Conservation (phyloP, 2,113 vertebrate species). For the Pelecanoides urinatrix region DNA sequence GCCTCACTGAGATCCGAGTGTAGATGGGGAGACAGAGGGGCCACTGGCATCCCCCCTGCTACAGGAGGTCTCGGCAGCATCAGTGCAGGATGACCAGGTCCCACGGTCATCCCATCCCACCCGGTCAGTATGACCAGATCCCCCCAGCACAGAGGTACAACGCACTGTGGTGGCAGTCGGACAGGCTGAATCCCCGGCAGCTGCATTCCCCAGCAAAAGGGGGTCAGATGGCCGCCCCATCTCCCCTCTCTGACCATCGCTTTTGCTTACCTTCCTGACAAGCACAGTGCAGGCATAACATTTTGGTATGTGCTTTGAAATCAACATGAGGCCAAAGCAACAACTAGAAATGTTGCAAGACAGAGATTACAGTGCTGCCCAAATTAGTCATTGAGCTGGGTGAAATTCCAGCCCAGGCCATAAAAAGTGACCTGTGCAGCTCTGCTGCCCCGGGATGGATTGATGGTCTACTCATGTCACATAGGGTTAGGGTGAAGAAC, state of each 20-base stretch:
- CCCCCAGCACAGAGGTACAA: not conserved
- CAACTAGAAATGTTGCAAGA: not conserved
- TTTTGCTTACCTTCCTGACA: not conserved
- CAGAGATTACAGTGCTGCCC: not conserved
- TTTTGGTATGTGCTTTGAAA: not conserved
- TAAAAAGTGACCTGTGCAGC: not conserved
- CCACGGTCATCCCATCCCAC: not conserved
- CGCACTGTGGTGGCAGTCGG: accelerated
- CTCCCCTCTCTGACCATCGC: not conserved
- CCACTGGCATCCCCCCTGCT: not conserved
- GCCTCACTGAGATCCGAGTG: not conserved
- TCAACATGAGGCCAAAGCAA: not conserved
- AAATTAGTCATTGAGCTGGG: not conserved
- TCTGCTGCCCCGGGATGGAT: accelerated
- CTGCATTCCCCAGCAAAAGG: accelerated
- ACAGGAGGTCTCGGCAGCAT: not conserved
- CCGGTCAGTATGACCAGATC: not conserved
- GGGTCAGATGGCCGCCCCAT: accelerated
- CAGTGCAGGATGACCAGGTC: not conserved
- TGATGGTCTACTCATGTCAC: not conserved
- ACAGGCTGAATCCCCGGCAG: not conserved
- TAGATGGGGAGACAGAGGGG: not conserved
- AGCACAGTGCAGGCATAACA: accelerated
- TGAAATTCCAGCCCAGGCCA: not conserved
- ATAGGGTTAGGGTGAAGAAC: not conserved